Percentiles rank a stretch among this genome's conserved stretches.
These are phyloP conservation scores for Salvator merianae DNA, from an alignment of 2,113 vertebrate species.

Conservation along the genomic window DNA sequence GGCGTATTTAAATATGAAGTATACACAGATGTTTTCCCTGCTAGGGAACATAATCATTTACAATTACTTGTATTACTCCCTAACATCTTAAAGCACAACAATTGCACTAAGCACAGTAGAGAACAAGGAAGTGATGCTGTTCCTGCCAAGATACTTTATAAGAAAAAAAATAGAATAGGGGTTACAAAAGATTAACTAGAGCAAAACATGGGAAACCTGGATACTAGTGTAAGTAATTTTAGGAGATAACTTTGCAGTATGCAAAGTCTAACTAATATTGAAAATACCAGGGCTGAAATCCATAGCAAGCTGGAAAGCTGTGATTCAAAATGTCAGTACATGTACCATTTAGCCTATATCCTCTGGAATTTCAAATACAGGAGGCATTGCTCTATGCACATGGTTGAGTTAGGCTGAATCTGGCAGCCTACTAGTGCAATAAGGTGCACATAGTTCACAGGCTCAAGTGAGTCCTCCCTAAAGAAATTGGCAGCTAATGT, in stretches of 20 bases:
- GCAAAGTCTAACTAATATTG: background rate
- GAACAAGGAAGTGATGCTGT: background rate
- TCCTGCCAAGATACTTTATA: background rate
- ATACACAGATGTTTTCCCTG: conserved; percentile 37
- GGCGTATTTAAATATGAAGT: conserved; percentile 34
- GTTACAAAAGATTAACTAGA: background rate
- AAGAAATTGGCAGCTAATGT: no score
- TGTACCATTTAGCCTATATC: background rate
- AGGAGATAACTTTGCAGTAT: no score
- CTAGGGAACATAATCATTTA: conserved; percentile 8
- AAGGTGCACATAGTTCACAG: no score
- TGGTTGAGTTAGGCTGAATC: background rate
- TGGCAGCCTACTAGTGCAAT: no score
- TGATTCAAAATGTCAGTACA: background rate
- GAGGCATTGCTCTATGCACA: background rate
- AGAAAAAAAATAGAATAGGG: background rate
- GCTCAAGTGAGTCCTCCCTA: no score
- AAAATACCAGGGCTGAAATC: background rate
- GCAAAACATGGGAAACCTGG: background rate
- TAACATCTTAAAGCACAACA: background rate
- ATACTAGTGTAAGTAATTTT: no score
- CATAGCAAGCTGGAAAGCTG: background rate
- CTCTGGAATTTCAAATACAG: background rate
- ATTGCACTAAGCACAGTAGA: background rate
- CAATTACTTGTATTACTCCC: conserved; percentile 7